Percentiles rank a stretch among this genome's conserved stretches.
These are phyloP conservation scores for Oryzias celebensis DNA, from an alignment of 2,113 vertebrate species.

Conservation along the genomic window DNA sequence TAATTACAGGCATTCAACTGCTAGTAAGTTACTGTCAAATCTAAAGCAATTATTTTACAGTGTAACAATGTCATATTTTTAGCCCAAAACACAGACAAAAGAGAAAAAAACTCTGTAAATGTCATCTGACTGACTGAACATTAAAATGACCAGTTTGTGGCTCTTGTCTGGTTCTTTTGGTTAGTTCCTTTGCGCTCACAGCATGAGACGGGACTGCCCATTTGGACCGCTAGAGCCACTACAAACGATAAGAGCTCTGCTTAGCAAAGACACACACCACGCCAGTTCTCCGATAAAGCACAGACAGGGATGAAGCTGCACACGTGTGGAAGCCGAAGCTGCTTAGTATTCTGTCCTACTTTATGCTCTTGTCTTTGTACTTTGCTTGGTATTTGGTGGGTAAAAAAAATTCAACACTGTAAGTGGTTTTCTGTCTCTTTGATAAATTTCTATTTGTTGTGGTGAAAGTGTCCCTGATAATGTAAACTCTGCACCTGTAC, in stretches of 20 bases:
- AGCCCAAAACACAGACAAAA: conserved; percentile 2
- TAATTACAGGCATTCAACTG: too few species aligned
- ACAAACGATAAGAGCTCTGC: background rate
- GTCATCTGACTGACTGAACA: conserved; percentile 13
- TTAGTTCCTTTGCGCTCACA: conserved; percentile 14
- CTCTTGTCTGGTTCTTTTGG: conserved; percentile 24
- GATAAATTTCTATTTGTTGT: conserved; percentile 25
- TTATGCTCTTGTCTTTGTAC: conserved; percentile 21
- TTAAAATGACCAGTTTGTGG: conserved; percentile 14
- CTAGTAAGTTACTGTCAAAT: too few species aligned
- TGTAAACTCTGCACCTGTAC: background rate
- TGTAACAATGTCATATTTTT: background rate
- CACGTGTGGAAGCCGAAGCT: conserved; percentile 11
- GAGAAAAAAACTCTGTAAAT: background rate
- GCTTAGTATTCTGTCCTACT: conserved; percentile 52
- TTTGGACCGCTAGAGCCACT: conserved; percentile 12
- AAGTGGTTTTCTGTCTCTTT: conserved; percentile 25
- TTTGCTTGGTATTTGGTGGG: conserved; percentile 13
- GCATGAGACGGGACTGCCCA: background rate
- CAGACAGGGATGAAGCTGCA: conserved; percentile 16
- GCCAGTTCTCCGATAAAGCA: conserved; percentile 9
- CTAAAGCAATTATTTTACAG: too few species aligned
- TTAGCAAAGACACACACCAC: conserved; percentile 1
- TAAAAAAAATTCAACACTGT: conserved; percentile 18
- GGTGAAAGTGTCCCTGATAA: conserved; percentile 4